A percentile compares a stretch with the other conserved stretches of the same genome.
Evolutionary conservation across 2,797 vertebrate species (phyloP).

Genomic region (Bucorvus abyssinicus): DNA sequence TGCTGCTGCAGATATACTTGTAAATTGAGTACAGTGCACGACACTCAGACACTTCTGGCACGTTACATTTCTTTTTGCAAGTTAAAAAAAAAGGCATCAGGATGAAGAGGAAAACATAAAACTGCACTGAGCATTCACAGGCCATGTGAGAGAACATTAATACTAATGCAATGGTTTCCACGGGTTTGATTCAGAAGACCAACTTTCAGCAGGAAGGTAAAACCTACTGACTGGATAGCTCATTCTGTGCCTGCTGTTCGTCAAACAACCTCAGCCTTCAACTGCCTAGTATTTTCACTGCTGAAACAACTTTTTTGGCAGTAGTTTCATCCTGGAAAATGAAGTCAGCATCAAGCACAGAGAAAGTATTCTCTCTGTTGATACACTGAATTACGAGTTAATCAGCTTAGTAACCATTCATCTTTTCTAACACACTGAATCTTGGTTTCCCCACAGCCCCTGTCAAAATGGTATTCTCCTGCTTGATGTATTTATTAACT

Average conservation of each 20-base stretch:
- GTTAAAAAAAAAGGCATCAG: not conserved
- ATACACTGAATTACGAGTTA: not conserved
- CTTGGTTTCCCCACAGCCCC: not conserved
- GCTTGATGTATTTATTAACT: not conserved
- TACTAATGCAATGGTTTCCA: not conserved
- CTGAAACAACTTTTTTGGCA: not conserved
- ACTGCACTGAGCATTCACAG: not conserved
- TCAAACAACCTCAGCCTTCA: not conserved
- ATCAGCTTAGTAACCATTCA: conserved; percentile 11
- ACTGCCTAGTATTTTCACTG: not conserved
- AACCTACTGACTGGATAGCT: not conserved
- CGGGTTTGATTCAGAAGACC: not conserved
- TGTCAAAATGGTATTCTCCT: not conserved
- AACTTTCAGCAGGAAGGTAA: not conserved
- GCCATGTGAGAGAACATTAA: not conserved
- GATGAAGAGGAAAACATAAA: not conserved
- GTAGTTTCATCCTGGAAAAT: not conserved
- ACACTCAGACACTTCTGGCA: not conserved
- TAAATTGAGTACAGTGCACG: not conserved
- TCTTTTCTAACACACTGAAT: not conserved
- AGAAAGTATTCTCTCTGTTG: conserved; percentile 3
- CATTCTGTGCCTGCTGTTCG: not conserved
- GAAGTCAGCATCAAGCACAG: not conserved
- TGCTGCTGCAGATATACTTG: not conserved
- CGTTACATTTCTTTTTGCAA: not conserved